These are phyloP conservation scores for Stigmatopora argus DNA, from an alignment of 2,113 vertebrate genomes.

Conservation along the genomic window DNA sequence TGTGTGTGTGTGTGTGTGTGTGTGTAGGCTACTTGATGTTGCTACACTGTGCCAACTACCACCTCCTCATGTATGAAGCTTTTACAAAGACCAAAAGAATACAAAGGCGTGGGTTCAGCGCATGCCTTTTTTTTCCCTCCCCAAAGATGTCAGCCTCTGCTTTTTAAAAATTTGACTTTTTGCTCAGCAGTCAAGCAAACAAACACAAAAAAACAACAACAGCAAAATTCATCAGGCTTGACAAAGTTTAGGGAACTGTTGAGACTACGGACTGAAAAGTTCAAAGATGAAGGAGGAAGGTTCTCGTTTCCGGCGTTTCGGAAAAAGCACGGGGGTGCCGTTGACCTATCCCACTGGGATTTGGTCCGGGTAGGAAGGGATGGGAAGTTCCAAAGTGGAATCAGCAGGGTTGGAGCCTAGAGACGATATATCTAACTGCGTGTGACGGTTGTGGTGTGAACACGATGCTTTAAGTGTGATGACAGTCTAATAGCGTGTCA, in stretches of 20 bases:
- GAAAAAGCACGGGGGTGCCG: slow-evolving; percentile 5
- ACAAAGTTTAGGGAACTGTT: slow-evolving; percentile 61
- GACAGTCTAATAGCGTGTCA: slow-evolving; percentile 65
- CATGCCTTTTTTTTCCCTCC: slow-evolving; percentile 21
- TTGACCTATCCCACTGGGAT: slow-evolving; percentile 30
- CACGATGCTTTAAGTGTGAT: slow-evolving; percentile 62
- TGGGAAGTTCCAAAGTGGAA: slow-evolving; percentile 20
- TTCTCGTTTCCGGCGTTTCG: no score
- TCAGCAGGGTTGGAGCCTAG: slow-evolving; percentile 31
- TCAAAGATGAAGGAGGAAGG: slow-evolving; percentile 26
- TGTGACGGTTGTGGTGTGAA: slow-evolving; percentile 62
- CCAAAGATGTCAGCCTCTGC: slow-evolving; percentile 57
- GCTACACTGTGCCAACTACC: slow-evolving; percentile 57
- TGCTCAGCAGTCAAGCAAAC: slow-evolving; percentile 61
- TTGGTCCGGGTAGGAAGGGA: slow-evolving; percentile 26
- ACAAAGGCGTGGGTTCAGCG: slow-evolving; percentile 64
- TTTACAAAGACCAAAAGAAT: slow-evolving; percentile 64
- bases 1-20: slow-evolving; percentile 30
- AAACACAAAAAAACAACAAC: not conserved
- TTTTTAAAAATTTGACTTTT: slow-evolving; percentile 67
- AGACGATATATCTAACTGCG: slow-evolving; percentile 44
- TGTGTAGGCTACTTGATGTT: slow-evolving; percentile 60
- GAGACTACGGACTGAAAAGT: slow-evolving; percentile 47
- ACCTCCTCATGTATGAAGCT: slow-evolving; percentile 60
- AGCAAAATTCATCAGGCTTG: slow-evolving; percentile 68